Base-by-base conservation (phyloP, 2,888 invertebrate species). In the Synergus umbraculus region DNA sequence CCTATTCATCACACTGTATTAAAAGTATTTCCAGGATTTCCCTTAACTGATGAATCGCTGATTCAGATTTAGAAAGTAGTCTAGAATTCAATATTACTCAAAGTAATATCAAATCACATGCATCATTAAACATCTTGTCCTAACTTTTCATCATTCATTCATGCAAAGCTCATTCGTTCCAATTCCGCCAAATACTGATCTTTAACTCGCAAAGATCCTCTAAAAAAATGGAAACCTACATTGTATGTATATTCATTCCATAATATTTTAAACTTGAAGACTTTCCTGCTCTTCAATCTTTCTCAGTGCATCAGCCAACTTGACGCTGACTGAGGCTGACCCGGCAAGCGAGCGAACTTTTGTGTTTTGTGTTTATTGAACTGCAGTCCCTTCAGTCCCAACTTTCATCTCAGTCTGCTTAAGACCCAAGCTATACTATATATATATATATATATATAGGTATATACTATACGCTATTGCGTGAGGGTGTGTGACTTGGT, bases 321-420 rank as follows among this genome's bases (percentile, higher is more conserved):
- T 54, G 37, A 37, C 37, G 37, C 37, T 54, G 54, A 54, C 54
- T 13, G 60, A 60, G 22, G 22, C 60, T 60, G 60, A 60, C 60
- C 60, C 29, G 22, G 60, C 60, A 60, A 22, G 22, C 60, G 22
- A 60, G 60, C 60, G 18, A 10, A 60, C 60, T 60, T 60, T 22
- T 60, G 60, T 60, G 22, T 60, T 54, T 54, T 54, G 54, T 54
- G 8, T 54, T 54, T 29, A 60, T 22, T 60, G 60, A 22, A 73
- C 54, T 73, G 73, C 73, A 69, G 54, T 73, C 73, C 73, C 67
- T 18, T 67, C 67, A 73, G 54, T 54, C n/a, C 49, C 49, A 44
- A 22, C 44, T 18, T 44, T 67, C 64, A 64, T 64, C 64, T 37
- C 44, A 67, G 46, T 41, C 41, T 66, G 65, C 46, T 46, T 46